A percentile compares a stretch with the other conserved stretches of the same genome.
Conservation (phyloP, 2,113 vertebrate species). For the Ptyas mucosa region DNA sequence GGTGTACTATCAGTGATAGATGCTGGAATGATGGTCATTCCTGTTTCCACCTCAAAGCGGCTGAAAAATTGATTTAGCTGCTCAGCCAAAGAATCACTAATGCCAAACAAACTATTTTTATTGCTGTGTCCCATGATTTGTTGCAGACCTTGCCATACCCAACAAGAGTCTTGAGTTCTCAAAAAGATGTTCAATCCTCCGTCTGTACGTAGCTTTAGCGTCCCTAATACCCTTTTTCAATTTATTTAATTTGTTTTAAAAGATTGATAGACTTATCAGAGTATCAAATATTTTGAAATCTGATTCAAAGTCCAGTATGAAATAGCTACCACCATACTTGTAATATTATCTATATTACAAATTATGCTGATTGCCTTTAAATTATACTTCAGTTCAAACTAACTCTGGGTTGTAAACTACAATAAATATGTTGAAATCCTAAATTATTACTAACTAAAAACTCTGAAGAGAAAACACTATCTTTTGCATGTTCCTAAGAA, state of each 20-base stretch:
- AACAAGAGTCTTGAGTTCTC: too few species aligned
- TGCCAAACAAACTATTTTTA: too few species aligned
- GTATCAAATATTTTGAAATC: background rate
- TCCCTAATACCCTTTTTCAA: too few species aligned
- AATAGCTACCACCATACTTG: background rate
- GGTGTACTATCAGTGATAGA: too few species aligned
- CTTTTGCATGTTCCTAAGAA: background rate
- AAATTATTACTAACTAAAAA: background rate
- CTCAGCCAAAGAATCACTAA: too few species aligned
- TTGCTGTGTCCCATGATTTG: too few species aligned
- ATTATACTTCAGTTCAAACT: background rate
- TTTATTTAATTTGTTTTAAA: background rate
- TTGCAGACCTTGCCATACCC: too few species aligned
- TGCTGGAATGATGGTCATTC: too few species aligned
- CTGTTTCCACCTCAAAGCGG: too few species aligned
- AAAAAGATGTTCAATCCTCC: too few species aligned
- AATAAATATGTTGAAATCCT: background rate
- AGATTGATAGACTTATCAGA: background rate
- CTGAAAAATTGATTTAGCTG: too few species aligned
- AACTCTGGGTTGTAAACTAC: background rate
- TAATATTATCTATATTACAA: background rate
- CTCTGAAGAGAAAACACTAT: background rate
- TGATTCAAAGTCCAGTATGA: background rate
- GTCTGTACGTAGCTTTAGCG: too few species aligned
- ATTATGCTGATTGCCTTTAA: background rate